Conservation (phyloP, 2,888 invertebrate genomes). For the Cryptocephalus primarius region DNA sequence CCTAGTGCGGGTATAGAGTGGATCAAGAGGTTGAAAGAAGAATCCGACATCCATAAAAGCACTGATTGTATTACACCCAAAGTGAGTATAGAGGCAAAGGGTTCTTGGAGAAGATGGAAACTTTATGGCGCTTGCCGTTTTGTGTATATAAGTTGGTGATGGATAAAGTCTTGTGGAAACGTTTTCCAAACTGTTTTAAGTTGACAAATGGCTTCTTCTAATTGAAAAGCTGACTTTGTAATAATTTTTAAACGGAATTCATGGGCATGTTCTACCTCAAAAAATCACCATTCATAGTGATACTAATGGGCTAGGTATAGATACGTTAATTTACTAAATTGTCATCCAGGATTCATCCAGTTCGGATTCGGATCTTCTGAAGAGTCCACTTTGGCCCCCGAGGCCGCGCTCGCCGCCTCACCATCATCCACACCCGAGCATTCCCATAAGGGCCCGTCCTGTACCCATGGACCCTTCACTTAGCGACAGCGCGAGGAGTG, state of each 20-base stretch:
- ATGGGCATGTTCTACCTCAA: too few species aligned
- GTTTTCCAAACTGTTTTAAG: too few species aligned
- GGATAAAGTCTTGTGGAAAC: too few species aligned
- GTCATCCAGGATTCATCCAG: slow-evolving; percentile 41
- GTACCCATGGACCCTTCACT: slow-evolving; percentile 40
- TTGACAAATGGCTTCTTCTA: too few species aligned
- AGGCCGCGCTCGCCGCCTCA: slow-evolving; percentile 29
- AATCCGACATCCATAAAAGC: slow-evolving; percentile 42
- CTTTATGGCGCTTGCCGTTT: too few species aligned
- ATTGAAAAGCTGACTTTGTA: too few species aligned
- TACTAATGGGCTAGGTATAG: too few species aligned
- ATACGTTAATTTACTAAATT: too few species aligned
- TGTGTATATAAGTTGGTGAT: too few species aligned
- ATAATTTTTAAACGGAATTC: too few species aligned
- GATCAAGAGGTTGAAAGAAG: slow-evolving; percentile 50
- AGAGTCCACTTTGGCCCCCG: slow-evolving; percentile 36
- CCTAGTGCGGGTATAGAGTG: slow-evolving; percentile 55
- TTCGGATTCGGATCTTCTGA: slow-evolving; percentile 47
- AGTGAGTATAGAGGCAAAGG: slow-evolving; percentile 19
- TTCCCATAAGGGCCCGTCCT: slow-evolving; percentile 20
- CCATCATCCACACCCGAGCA: slow-evolving; percentile 1
- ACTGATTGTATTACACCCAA: slow-evolving; percentile 70
- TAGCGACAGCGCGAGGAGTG: slow-evolving; percentile 43
- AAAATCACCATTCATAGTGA: too few species aligned
- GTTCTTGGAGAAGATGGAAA: too few species aligned